These are phyloP conservation scores for Eupithecia subumbrata DNA, from an alignment of 2,888 invertebrate genomes.

Conservation along the genomic window DNA sequence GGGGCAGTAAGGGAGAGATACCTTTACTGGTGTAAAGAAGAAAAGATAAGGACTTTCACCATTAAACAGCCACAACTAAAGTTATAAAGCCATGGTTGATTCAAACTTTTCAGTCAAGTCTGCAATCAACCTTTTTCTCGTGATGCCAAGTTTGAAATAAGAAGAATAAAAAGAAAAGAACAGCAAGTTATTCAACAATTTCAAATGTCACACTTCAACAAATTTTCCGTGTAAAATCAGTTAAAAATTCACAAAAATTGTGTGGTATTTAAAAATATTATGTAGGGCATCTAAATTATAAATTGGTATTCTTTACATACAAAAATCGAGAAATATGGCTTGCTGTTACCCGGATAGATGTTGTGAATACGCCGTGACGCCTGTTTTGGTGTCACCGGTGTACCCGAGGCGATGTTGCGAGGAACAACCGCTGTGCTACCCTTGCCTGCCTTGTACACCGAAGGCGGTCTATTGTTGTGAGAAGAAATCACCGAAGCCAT, in stretches of 20 bases:
- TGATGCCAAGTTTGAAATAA: neutral
- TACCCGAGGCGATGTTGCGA: constrained; percentile 55
- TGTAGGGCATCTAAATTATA: constrained; percentile 47
- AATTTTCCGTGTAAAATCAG: constrained; percentile 10
- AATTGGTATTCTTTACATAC: constrained; percentile 36
- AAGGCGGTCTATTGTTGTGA: constrained; percentile 58
- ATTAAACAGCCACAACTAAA: neutral
- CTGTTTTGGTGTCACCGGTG: constrained; percentile 57
- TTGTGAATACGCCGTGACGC: constrained; percentile 61
- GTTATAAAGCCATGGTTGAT: neutral
- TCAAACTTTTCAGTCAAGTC: neutral
- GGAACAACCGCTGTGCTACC: constrained; percentile 52
- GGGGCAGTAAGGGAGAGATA: no score
- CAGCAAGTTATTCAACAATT: neutral
- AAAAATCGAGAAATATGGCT: constrained; percentile 59
- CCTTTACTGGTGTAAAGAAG: no score
- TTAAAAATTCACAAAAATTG: constrained; percentile 48
- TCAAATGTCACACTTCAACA: constrained; percentile 20
- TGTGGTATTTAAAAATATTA: constrained; percentile 46
- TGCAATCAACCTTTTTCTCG: neutral
- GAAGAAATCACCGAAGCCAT: constrained; percentile 42
- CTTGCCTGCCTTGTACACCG: constrained; percentile 63
- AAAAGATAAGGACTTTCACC: no score
- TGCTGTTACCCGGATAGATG: constrained; percentile 61
- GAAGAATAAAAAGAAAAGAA: constrained; percentile 5